Evolutionary conservation across 2,888 invertebrate genomes (phyloP).

Genomic region (Tuberolachnus salignus): DNA sequence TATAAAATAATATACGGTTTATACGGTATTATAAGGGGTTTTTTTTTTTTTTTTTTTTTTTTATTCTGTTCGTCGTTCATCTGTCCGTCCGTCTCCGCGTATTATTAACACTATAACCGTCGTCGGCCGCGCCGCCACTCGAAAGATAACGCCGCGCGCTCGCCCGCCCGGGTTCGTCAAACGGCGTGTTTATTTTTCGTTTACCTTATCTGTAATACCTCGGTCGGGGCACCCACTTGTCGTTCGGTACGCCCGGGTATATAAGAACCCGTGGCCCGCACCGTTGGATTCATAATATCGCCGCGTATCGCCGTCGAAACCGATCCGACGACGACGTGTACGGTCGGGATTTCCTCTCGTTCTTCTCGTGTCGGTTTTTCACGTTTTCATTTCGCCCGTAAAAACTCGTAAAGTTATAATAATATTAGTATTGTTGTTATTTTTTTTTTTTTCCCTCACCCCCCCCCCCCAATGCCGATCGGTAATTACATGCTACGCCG

Average conservation of each 20-base stretch:
- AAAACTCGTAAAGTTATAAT: no score
- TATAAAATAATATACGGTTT: no score
- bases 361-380: background rate
- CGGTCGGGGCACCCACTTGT: background rate
- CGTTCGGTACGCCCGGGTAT: constrained; percentile 20
- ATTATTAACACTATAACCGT: no score
- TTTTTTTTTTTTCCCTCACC: background rate
- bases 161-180: constrained; percentile 6
- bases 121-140: constrained; percentile 40
- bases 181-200: constrained; percentile 30
- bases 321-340: no score
- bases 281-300: constrained; percentile 2
- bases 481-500: no score
- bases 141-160: constrained; percentile 42
- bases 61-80: background rate
- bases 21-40: no score
- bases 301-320: background rate
- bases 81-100: background rate
- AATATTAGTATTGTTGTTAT: no score
- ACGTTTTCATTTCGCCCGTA: background rate
- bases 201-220: constrained; percentile 36
- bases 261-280: background rate
- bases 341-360: background rate
- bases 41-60: background rate
- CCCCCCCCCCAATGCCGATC: no score